Evolutionary conservation across 2,113 vertebrate species (phyloP).

Genomic region (Nesogale talazaci): DNA sequence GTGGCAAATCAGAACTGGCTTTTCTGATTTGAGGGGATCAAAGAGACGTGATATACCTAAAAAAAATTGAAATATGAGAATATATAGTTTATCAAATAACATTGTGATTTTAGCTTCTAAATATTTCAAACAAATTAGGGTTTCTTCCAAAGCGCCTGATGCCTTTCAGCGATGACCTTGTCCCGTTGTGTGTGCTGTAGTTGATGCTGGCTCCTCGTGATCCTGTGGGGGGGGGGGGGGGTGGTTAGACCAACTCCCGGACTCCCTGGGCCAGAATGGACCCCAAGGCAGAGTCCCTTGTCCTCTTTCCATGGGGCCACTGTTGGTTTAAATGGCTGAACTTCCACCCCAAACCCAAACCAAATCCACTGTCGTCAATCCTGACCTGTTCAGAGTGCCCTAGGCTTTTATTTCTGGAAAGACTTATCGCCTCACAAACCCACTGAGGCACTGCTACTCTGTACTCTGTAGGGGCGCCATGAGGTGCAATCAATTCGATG

Average conservation of each 20-base stretch:
- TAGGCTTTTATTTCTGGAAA: too few species aligned
- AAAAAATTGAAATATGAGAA: neutral
- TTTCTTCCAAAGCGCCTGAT: neutral
- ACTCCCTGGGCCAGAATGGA: too few species aligned
- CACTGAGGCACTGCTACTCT: too few species aligned
- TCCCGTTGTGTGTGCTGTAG: neutral
- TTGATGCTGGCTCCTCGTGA: neutral
- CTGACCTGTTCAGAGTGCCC: too few species aligned
- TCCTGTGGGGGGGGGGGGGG: neutral
- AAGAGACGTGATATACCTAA: neutral
- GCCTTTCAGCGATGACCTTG: neutral
- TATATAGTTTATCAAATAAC: neutral
- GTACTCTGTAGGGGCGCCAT: too few species aligned
- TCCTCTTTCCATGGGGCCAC: neutral
- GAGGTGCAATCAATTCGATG: too few species aligned
- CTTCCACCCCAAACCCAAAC: neutral
- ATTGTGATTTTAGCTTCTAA: rapidly evolving
- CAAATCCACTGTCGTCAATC: too few species aligned
- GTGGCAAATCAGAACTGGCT: neutral
- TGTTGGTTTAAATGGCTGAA: neutral
- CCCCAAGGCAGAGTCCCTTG: too few species aligned
- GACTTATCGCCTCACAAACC: too few species aligned
- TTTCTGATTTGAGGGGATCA: neutral
- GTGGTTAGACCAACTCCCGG: too few species aligned
- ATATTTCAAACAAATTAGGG: neutral